Evolutionary conservation across 2,888 invertebrate species (phyloP).

Genomic region (Thera obeliscata): DNA sequence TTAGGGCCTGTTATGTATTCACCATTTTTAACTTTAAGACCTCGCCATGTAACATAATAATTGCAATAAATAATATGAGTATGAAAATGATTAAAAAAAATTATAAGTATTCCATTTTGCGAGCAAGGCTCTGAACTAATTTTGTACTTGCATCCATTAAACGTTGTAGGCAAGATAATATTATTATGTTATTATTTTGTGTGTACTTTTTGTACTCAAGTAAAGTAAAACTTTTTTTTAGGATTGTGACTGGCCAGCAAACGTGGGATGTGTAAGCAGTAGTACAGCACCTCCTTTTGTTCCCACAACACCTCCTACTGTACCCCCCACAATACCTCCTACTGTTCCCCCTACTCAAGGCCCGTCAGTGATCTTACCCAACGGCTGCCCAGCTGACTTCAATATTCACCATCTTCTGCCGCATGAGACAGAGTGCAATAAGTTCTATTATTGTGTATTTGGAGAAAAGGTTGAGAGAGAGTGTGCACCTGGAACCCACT

Average conservation of each 20-base stretch:
- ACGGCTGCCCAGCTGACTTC: conserved; percentile 56
- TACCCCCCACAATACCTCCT: not conserved
- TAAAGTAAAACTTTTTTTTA: not conserved
- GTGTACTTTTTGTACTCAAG: too few relatives aligned
- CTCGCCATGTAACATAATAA: too few relatives aligned
- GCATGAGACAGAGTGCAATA: conserved; percentile 52
- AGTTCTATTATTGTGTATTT: conserved; percentile 54
- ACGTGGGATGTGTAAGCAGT: not conserved
- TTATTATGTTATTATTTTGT: too few relatives aligned
- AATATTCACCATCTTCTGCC: conserved; percentile 52
- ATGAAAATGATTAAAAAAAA: too few relatives aligned
- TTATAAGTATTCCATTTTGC: too few relatives aligned
- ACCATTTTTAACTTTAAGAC: too few relatives aligned
- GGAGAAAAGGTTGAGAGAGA: conserved; percentile 47
- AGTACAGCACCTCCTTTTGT: not conserved
- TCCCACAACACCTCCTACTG: too few relatives aligned
- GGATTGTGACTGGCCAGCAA: not conserved
- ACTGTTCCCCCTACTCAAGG: not conserved
- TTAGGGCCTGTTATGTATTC: too few relatives aligned
- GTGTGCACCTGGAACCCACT: conserved; percentile 45
- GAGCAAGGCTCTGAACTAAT: too few relatives aligned
- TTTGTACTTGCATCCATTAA: too few relatives aligned
- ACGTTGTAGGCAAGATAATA: too few relatives aligned
- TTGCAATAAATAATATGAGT: too few relatives aligned
- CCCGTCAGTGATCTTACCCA: conserved; percentile 42